phyloP scores from a whole-genome alignment of 2,888 invertebrate species.

The Caenorhabditis sp. region DNA sequence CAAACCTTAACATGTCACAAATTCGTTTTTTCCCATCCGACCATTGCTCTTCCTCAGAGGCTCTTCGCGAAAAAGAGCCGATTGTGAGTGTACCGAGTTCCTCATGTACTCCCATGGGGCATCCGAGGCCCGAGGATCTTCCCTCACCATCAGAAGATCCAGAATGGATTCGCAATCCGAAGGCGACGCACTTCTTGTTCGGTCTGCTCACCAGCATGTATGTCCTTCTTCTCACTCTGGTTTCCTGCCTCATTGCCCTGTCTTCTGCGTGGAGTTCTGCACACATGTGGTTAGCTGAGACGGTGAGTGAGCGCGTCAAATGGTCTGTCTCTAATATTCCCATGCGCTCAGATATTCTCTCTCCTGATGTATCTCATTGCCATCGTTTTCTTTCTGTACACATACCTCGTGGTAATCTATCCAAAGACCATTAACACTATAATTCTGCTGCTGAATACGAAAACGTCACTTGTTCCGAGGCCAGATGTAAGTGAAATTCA shows the following conservation, averaged over 20 bases:
- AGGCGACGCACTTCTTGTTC: slow-evolving; percentile 25
- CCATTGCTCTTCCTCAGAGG: slow-evolving; percentile 11
- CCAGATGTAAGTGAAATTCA: slow-evolving; percentile 28
- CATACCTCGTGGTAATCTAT: slow-evolving; percentile 71
- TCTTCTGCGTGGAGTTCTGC: slow-evolving; percentile 47
- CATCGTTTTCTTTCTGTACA: slow-evolving; percentile 68
- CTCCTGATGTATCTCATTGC: slow-evolving; percentile 72
- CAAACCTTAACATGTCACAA: no score
- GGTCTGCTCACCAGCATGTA: slow-evolving; percentile 45
- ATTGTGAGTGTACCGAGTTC: slow-evolving; percentile 31
- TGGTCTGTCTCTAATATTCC: neutral
- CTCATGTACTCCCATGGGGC: slow-evolving; percentile 24
- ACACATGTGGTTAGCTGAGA: slow-evolving; percentile 37
- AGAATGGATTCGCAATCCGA: slow-evolving; percentile 37
- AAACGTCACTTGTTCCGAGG: slow-evolving; percentile 13
- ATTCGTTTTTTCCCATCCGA: neutral
- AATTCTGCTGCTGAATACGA: slow-evolving; percentile 11
- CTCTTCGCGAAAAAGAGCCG: slow-evolving; percentile 29
- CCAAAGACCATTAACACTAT: slow-evolving; percentile 60
- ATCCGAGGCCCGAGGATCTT: slow-evolving; percentile 1
- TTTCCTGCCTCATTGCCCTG: slow-evolving; percentile 28
- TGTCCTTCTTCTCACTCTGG: slow-evolving; percentile 30
- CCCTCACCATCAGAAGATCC: slow-evolving; percentile 18
- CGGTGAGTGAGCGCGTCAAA: neutral
- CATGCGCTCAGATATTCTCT: slow-evolving; percentile 64